phyloP scores from a whole-genome alignment of 2,797 vertebrate genomes.

The Cynopterus sphinx region DNA sequence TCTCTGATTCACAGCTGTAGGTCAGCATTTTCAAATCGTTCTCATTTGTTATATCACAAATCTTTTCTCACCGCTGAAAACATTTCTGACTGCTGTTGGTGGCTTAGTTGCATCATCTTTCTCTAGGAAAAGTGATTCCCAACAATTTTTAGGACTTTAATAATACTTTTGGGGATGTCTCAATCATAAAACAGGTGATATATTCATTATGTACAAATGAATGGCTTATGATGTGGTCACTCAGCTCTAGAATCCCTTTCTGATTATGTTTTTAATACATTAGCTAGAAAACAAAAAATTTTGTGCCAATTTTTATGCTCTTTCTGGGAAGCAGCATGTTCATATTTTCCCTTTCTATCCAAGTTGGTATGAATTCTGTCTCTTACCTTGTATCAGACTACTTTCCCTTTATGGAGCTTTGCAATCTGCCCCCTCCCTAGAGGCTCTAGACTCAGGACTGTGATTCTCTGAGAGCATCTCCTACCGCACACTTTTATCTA shows the following conservation, averaged over 20 bases:
- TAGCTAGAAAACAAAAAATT: neutral
- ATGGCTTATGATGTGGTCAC: neutral
- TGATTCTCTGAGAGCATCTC: neutral
- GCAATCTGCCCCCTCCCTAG: neutral
- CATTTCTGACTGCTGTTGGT: neutral
- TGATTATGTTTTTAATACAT: constrained; percentile 49
- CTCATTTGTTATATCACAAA: neutral
- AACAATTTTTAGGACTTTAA: neutral
- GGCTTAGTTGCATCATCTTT: neutral
- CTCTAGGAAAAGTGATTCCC: neutral
- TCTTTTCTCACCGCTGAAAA: neutral
- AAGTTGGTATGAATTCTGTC: neutral
- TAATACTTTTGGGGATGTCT: neutral
- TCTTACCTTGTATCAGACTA: neutral
- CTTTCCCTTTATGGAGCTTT: neutral
- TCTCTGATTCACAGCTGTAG: neutral
- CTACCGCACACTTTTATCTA: neutral
- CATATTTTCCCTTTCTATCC: neutral
- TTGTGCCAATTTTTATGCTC: neutral
- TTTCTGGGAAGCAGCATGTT: neutral
- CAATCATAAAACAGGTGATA: neutral
- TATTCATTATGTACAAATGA: neutral
- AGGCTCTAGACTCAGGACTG: neutral
- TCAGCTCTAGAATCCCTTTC: neutral
- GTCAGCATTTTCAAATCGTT: neutral